Conservation (phyloP, 2,113 vertebrate species). For the Narcine bancroftii region DNA sequence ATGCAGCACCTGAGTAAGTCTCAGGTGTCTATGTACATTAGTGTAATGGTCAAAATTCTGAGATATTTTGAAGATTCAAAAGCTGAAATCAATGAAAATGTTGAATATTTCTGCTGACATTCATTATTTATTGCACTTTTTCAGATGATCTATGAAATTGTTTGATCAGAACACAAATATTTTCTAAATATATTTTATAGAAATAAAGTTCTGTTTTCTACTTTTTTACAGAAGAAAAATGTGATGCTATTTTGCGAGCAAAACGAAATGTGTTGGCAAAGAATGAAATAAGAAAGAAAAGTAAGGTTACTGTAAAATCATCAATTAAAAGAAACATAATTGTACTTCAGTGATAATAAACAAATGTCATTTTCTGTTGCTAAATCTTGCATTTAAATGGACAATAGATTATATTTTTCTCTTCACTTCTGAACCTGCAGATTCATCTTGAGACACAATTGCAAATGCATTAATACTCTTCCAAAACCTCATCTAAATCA, state of each 20-base stretch:
- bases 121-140: neutral
- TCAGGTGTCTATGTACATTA: too few relatives aligned
- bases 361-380: neutral
- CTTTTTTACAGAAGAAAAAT: constrained; percentile 49
- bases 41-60: too few relatives aligned
- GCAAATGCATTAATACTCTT: neutral
- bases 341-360: neutral
- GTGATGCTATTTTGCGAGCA: constrained; percentile 53
- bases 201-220: neutral
- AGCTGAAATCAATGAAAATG: neutral
- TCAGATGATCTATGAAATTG: neutral
- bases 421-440: neutral
- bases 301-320: constrained; percentile 41
- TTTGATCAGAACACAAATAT: neutral
- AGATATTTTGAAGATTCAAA: too few relatives aligned
- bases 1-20: too few relatives aligned
- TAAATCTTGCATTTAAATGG: neutral
- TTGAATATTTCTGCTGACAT: neutral
- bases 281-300: constrained; percentile 46
- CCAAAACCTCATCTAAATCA: neutral
- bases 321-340: neutral
- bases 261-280: constrained; percentile 44
- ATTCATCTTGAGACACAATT: neutral
- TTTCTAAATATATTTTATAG: neutral
- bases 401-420: neutral